Base-by-base conservation (phyloP, 2,113 vertebrate genomes). In the Limanda limanda region DNA sequence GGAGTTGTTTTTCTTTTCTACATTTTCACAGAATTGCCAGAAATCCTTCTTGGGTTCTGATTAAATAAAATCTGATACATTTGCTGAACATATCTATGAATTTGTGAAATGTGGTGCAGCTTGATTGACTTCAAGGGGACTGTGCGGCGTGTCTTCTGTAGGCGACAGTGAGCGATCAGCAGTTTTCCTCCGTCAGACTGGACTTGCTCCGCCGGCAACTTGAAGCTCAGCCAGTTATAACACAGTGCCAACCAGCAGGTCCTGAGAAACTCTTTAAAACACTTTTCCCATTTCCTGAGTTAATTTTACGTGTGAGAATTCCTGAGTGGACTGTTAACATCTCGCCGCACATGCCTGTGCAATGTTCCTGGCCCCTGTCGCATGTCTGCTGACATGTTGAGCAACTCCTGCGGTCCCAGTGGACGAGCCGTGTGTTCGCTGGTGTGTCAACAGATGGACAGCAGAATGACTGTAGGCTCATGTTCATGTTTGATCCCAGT, bases 271-370 rank as follows among this genome's bases (percentile, higher is more conserved):
- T 47, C 68, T 42, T 24, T 71, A 18, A 83, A 89, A 71, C 76
- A 64, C 75, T 82, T 85, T 90, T 87, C 80, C 68, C 75, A 86
- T 88, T 90, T 85, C 66, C 47, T 18, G 55, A 68, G 57, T 74
- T 81, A 27, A 82, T 82, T 86, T 86, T 72, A 64, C 66, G 58
- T 54, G 59, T 60, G 68, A 75, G 73, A 72, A 70, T 81, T 84
- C 67, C 67, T 69, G 60, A 2, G 31, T 52, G 14, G 45, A 51
- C 48, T 62, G 71, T 68, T 57, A 62, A 73, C 69, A 40, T 74
- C 18, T 27, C 24, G 35, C 42, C 66, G 2, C 35, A 42, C 40
- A 13, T 42, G 54, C 25, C 68, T 71, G 51, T 7, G 12, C 60
- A 61, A 20, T 57, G 58, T 68, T 74, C 63, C 48, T 67, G 66